A percentile compares a stretch with the other conserved stretches of the same genome.
Evolutionary conservation across 2,888 invertebrate genomes (phyloP).

Genomic region (Rugalucina vietnamica): DNA sequence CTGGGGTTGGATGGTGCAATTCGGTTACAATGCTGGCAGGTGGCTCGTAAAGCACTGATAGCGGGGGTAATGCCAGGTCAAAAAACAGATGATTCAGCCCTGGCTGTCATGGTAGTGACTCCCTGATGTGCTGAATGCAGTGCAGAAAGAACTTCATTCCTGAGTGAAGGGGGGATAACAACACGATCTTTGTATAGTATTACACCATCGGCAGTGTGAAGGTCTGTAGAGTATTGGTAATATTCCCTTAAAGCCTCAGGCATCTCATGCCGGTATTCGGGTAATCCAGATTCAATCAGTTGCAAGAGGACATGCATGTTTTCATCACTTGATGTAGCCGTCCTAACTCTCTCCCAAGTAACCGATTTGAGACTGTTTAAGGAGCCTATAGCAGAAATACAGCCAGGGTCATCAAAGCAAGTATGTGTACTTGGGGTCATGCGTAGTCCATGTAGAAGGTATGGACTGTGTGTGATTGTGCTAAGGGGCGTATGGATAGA

Average conservation of each 20-base stretch:
- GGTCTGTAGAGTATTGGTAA: slow-evolving; percentile 28
- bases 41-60: slow-evolving; percentile 29
- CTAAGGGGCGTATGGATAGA: neutral
- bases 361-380: slow-evolving; percentile 26
- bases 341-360: slow-evolving; percentile 62
- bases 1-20: slow-evolving; percentile 65
- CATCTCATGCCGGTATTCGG: slow-evolving; percentile 17
- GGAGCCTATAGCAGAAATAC: slow-evolving; percentile 14
- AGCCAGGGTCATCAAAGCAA: neutral
- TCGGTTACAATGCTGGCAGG: slow-evolving; percentile 61
- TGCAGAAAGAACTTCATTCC: slow-evolving; percentile 41
- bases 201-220: slow-evolving; percentile 55
- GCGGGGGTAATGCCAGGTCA: slow-evolving; percentile 69
- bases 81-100: slow-evolving; percentile 68
- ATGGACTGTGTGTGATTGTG: neutral
- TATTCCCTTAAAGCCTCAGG: slow-evolving; percentile 38
- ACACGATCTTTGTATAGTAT: slow-evolving; percentile 62
- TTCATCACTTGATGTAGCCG: slow-evolving; percentile 60
- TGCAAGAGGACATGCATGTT: slow-evolving; percentile 33
- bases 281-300: slow-evolving; percentile 43
- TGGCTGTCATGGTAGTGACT: slow-evolving; percentile 58
- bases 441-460: neutral
- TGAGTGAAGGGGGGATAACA: slow-evolving; percentile 64
- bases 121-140: slow-evolving; percentile 73
- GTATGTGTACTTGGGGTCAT: neutral